phyloP scores from a whole-genome alignment of 1,140 invertebrate species.

The Drosophila guanche region DNA sequence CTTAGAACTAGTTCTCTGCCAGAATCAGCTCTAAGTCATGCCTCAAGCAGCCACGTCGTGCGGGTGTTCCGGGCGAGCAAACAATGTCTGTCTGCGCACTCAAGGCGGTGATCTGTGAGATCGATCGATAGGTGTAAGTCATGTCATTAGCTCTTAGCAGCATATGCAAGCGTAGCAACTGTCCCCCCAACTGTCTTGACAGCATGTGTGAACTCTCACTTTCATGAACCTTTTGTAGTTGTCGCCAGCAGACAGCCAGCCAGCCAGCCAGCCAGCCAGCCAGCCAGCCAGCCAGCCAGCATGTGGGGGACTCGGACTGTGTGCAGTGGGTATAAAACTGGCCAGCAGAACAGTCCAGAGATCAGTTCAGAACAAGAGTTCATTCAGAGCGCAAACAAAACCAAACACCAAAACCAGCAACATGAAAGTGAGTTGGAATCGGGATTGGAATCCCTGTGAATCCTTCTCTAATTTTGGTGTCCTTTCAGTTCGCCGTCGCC shows the following conservation, averaged over 20 bases:
- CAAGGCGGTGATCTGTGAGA: conserved; percentile 16
- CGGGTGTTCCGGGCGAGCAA: too few species aligned
- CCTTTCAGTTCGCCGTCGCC: conserved; percentile 71
- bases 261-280: neutral
- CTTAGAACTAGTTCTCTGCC: too few species aligned
- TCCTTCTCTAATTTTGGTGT: too few species aligned
- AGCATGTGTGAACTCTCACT: conserved; percentile 66
- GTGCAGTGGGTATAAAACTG: conserved; percentile 63
- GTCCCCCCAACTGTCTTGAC: conserved; percentile 23
- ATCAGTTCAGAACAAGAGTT: conserved; percentile 82
- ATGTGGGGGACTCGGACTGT: conserved; percentile 45
- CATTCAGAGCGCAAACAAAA: conserved; percentile 58
- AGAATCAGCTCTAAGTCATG: too few species aligned
- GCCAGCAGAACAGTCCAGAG: conserved; percentile 36
- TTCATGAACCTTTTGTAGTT: conserved; percentile 65
- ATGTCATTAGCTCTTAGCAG: conserved; percentile 69
- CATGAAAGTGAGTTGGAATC: conserved; percentile 69
- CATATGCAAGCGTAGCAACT: conserved; percentile 59
- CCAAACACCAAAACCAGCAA: conserved; percentile 49
- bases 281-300: neutral
- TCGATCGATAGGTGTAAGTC: conserved; percentile 23
- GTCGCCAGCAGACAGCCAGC: neutral
- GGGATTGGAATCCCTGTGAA: too few species aligned
- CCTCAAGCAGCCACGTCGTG: too few species aligned
- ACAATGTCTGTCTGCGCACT: conserved; percentile 1